Conservation (phyloP, 1,140 invertebrate species). For the Bombus consobrinus region DNA sequence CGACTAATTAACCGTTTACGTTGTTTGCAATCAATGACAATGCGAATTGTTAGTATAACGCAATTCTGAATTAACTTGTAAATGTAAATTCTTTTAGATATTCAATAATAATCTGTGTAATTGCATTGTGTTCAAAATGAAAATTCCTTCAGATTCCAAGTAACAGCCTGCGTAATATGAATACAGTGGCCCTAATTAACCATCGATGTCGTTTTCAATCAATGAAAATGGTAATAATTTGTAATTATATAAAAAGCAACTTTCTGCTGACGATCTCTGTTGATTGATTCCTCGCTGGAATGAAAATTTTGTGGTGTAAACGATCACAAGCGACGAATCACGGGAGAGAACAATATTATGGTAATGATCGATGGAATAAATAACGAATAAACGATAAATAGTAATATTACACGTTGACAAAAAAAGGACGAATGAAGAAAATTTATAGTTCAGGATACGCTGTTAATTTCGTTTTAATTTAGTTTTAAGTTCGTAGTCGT, state of each 20-base stretch:
- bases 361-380: not conserved
- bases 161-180: not conserved
- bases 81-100: too few species aligned
- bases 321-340: not conserved
- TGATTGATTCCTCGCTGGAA: not conserved
- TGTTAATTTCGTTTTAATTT: too few species aligned
- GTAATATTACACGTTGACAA: not conserved
- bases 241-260: not conserved
- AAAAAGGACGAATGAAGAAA: not conserved
- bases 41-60: too few species aligned
- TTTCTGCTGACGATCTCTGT: not conserved
- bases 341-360: not conserved
- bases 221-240: not conserved
- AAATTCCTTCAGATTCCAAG: not conserved
- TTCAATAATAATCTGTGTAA: too few species aligned
- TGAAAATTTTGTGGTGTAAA: not conserved
- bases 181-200: not conserved
- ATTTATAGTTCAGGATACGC: not conserved
- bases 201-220: not conserved
- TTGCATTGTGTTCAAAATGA: not conserved
- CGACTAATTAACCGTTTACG: constrained; percentile 8
- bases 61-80: too few species aligned
- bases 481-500: too few species aligned
- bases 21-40: not conserved
- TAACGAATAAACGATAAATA: not conserved